Conservation (phyloP, 2,797 vertebrate genomes). For the Galagoides demidoff region DNA sequence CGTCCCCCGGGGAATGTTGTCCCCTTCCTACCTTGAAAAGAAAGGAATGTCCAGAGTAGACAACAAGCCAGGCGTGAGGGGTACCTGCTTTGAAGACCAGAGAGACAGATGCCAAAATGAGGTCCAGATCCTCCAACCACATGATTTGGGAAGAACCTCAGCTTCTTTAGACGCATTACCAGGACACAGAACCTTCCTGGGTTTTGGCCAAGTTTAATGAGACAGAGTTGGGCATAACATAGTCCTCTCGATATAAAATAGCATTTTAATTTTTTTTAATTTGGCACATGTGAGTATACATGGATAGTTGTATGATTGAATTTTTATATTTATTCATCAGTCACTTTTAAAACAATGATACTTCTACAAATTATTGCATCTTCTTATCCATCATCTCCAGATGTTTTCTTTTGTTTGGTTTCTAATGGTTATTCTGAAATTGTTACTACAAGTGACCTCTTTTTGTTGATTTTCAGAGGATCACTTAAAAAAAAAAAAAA, state of each 20-base stretch:
- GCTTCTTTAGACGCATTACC: too few relatives aligned
- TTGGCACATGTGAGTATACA: background rate
- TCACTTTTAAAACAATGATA: background rate
- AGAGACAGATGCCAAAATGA: background rate
- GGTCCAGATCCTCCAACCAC: rapidly evolving
- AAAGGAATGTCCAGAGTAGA: background rate
- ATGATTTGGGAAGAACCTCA: too few relatives aligned
- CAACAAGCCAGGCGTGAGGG: background rate
- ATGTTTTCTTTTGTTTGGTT: constrained; percentile 58
- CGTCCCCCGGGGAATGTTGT: too few relatives aligned
- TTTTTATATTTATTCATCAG: background rate
- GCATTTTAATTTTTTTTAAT: background rate
- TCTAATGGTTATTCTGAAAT: constrained; percentile 57
- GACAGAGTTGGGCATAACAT: rapidly evolving
- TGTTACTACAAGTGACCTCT: background rate
- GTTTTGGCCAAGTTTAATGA: background rate
- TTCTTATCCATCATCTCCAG: background rate
- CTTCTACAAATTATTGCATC: background rate
- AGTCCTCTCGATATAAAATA: too few relatives aligned
- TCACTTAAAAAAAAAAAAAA: constrained; percentile 34
- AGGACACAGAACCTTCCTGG: rapidly evolving
- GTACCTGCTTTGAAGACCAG: background rate
- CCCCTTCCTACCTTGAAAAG: background rate
- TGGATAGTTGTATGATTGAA: background rate
- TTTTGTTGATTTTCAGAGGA: constrained; percentile 57